Conservation (phyloP, 2,888 invertebrate genomes). For the Embidobia sp. region DNA sequence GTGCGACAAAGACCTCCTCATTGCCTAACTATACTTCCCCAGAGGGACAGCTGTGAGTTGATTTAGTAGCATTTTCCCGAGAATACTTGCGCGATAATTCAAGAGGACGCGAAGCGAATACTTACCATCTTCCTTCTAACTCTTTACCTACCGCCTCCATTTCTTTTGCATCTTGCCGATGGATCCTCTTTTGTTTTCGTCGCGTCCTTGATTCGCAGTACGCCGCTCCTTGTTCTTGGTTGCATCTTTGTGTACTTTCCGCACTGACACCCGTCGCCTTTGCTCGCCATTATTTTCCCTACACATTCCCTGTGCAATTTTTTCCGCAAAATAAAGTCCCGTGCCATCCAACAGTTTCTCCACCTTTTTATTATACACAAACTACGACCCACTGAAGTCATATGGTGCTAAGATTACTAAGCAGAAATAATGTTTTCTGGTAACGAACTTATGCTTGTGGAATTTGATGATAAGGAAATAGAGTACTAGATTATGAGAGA, state of each 20-base stretch:
- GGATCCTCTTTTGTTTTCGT: constrained; percentile 3
- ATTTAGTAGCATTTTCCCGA: constrained; percentile 77
- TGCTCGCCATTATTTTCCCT: constrained; percentile 69
- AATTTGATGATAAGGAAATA: constrained; percentile 11
- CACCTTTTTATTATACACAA: constrained; percentile 62
- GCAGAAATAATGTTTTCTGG: constrained; percentile 4
- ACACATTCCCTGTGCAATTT: constrained; percentile 69
- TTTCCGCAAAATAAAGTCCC: constrained; percentile 66
- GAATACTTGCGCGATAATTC: constrained; percentile 77
- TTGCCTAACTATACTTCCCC: constrained; percentile 27
- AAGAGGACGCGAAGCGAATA: constrained; percentile 77
- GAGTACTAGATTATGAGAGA: constrained; percentile 17
- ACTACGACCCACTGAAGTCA: constrained; percentile 61
- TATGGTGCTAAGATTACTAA: constrained; percentile 26
- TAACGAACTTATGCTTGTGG: constrained; percentile 11
- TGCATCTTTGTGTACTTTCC: constrained; percentile 29
- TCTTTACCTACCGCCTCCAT: constrained; percentile 45
- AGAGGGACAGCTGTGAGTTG: constrained; percentile 69
- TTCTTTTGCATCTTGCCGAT: constrained; percentile 37
- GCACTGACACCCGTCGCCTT: constrained; percentile 42
- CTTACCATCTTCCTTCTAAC: constrained; percentile 71
- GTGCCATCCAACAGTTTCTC: constrained; percentile 59
- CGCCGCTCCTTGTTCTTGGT: constrained; percentile 8
- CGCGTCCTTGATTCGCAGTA: constrained; percentile 34
- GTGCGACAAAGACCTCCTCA: constrained; percentile 47